Base-by-base conservation (phyloP, 1,140 invertebrate species). In the Atta texana region DNA sequence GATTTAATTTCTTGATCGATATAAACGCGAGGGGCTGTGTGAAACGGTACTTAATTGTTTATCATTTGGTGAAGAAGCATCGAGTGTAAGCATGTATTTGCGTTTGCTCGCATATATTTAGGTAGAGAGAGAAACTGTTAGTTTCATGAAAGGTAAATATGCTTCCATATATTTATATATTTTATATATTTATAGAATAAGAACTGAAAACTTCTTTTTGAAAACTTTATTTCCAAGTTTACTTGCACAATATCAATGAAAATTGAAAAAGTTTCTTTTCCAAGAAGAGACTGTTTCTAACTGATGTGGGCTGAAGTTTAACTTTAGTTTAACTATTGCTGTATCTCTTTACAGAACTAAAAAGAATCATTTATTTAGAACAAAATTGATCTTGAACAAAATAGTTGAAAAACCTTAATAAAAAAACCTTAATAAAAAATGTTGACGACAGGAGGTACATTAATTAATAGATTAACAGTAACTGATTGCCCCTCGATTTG, bases 21-120 rank as follows among this genome's bases (percentile, higher is more conserved):
- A 64, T 74, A 39, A 71, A 28, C 5, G 49, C 44, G 57, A 86
- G 61, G 51, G 84, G 14, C 28, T 85, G 49, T 86, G 51, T 39
- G 24, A 39, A 84, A 77, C 31, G 85, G 88, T 90, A 89, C 89
- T 89, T 90, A 87, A 89, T 72, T 85, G 64, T 77, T n/a, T 87
- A 53, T 77, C 39, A 49, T 44, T 68, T 68, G 44, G 5, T 75
- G 34, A 75, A 64, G 61, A 6, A 69, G 55, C 12, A 34, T 76
- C 57, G 21, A 39, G 8, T 39, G 49, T 66, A 39, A 28, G 4
- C 16, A 31, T 18, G 31, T 4, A 8, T 63, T 61, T 77, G 8
- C 57, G 6, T 71, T 71, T 39, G 64, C 31, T 34, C 64, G 31
- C 28, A n/a, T 55, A 55, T 55, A 69, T 39, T 18, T 69, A 80